Evolutionary conservation across 2,888 invertebrate genomes (phyloP), one percentile per base, ranked within the genome.

Genomic region (Merodon equestris): DNA sequence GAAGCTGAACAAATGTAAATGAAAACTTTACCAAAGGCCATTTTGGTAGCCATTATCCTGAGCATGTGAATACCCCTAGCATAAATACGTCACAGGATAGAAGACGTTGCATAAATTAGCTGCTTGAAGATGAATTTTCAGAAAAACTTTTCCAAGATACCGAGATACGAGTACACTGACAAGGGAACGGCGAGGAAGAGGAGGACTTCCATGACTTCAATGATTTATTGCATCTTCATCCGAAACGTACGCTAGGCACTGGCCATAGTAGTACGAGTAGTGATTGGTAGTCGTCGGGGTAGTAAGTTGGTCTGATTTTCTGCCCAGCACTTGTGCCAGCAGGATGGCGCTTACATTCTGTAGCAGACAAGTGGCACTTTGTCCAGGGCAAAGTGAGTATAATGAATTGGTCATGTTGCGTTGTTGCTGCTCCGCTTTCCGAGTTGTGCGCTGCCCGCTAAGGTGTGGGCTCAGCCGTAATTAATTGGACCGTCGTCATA

Each of bases 351-450:
- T 47, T 40, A 34, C 74, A 63, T 61, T 48, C 27, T 27, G 27
- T 68, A 47, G 66, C 61, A 77, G 67, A 77, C 72, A 73, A 77
- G 77, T 77, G 72, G 77, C 77, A 77, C 67, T 72, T 77, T 77
- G 76, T 77, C 71, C 72, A 51, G 34, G 45, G 50, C 72, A 63
- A 77, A 67, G 58, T 63, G 67, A 71, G 53, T 72, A 77, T 77
- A 77, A 77, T 77, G 77, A 77, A 77, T 77, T 72, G 77, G 67
- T 50, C 72, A 57, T 77, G 72, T 57, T 67, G 27, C 27, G 27
- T 7, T 27, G 27, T 56, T 68, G 44, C 70, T 64, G 42, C 56
- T 51, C 56, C 51, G 66, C 56, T 42, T 27, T 27, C 7, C 27
- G 27, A 27, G 27, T 27, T 27, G 27, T 7, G 2, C 27, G 27